Base-by-base conservation (phyloP, 2,888 invertebrate genomes). In the Charanyca ferruginea region DNA sequence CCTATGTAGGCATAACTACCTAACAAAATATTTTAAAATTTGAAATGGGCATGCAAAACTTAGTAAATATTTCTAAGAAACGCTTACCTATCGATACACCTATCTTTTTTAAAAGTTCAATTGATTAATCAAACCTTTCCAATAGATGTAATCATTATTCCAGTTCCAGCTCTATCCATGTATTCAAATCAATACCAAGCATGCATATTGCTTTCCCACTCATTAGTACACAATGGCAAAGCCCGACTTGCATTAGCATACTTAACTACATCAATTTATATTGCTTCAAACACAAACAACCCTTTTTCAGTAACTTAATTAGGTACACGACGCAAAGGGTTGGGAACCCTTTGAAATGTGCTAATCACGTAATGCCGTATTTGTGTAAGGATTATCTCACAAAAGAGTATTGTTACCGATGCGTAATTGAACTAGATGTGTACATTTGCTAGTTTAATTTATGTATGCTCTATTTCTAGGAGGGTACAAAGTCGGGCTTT, bases 361-460 rank as follows among this genome's bases (percentile, higher is more conserved):
- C 88, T 92, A 91, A 93, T 94, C 89, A 87, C 86, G 84, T 92
- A 89, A 92, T 89, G 82, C 83, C 71, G 87, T 89, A 87, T 92
- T 93, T 91, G 87, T 85, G 74, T 77, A 81, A 80, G 85, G 89
- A 86, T 86, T 86, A 87, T 81, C 81, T 78, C 68, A 88, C 87
- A 88, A 91, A 89, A 86, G 84, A 65, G 38, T 67, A 76, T 72
- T 81, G 81, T 85, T 85, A 79, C 82, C 64, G 75, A 65, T 58
- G 69, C 60, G 80, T 83, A 88, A 87, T 88, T 88, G 72, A 79
- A 85, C 80, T 75, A 73, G 32, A n/a, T 63, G 77, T 71, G 65
- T 57, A 69, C 64, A 81, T 85, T 85, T 83, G 83, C 73, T 76
- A 80, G 73, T 80, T 73, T 75, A 80, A 84, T 87, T 74, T 73